Evolutionary conservation across 1,140 invertebrate species (phyloP), one percentile per base, ranked within the genome.

Genomic region (Atopsyche davidsoni): DNA sequence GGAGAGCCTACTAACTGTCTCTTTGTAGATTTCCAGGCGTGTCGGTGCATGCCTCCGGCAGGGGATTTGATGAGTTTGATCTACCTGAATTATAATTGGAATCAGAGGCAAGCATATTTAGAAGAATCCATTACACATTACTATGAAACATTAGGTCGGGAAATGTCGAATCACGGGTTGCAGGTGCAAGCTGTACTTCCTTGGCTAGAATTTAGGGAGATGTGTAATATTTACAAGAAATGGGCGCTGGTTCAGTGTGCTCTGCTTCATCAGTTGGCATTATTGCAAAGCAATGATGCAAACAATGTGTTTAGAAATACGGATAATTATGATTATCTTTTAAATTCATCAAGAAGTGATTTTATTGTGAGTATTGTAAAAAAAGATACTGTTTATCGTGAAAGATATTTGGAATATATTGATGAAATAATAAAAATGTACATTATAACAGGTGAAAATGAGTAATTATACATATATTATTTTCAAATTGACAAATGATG

Each of bases 1-100:
- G 21, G 23, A 4, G 61, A 65, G 22, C 67, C 72, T 2, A 64
- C 68, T 7, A 63, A 72, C 4, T 79, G 79, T 45, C 53, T 77
- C 2, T 59, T 83, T 1, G 72, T 83, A 1, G 80, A 83, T 59
- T 82, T 78, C 51, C 79, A 81, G 62, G 59, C 77, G 3, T 58
- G 75, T 2, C 69, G 72, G 23, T 80, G 71, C 58, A 74, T 73
- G 40, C 76, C 79, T 11, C 75, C 78, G 0, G 74, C 75, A 7
- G 68, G 75, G 6, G 80, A 82, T 52, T 70, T 82, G 4, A 28
- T 66, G 9, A 44, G 42, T 46, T 45, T 58, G 11, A 11, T 58
- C 19, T 58, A 47, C 35, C 21, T 58, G 17, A 58, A 58, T 41
- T 11, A 38, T 9, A 42, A 17, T 17, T 24, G 28, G 10, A 18